Percentiles rank a stretch among this genome's conserved stretches.
phyloP scores from a whole-genome alignment of 2,888 invertebrate genomes.

The Boloria euphrosyne region DNA sequence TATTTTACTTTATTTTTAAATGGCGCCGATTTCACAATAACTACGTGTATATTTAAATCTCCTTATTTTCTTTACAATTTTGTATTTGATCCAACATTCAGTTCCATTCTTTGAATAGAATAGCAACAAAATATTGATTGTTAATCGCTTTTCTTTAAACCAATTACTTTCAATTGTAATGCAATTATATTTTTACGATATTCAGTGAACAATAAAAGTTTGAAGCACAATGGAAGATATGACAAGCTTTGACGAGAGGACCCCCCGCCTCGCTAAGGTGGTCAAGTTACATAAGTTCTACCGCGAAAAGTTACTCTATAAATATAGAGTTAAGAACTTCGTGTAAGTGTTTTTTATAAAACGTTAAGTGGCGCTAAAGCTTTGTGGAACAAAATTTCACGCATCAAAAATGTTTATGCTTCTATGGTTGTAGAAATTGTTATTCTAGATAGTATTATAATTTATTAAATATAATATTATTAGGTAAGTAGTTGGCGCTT shows the following conservation, averaged over 20 bases:
- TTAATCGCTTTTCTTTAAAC: slow-evolving; percentile 55
- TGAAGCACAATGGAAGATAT: slow-evolving; percentile 58
- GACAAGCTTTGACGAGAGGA: slow-evolving; percentile 68
- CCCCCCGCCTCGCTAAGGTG: slow-evolving; percentile 56
- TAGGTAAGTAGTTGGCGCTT: slow-evolving; percentile 4
- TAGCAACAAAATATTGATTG: slow-evolving; percentile 48
- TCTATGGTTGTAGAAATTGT: slow-evolving; percentile 43
- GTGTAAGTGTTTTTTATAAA: slow-evolving; percentile 1
- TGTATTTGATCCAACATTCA: slow-evolving; percentile 7
- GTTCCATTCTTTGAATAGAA: slow-evolving; percentile 24
- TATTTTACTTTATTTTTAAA: background rate
- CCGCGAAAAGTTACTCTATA: slow-evolving; percentile 22
- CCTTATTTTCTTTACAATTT: background rate
- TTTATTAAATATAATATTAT: slow-evolving; percentile 16
- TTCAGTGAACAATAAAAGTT: slow-evolving; percentile 63
- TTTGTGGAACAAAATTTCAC: slow-evolving; percentile 54
- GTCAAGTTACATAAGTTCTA: background rate
- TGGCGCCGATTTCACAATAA: background rate
- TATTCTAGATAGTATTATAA: slow-evolving; percentile 24
- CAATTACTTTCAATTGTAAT: slow-evolving; percentile 63
- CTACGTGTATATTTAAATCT: background rate
- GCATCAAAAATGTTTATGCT: slow-evolving; percentile 51
- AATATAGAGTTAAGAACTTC: background rate
- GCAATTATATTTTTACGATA: slow-evolving; percentile 63
- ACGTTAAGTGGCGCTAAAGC: slow-evolving; percentile 57